Percentiles rank a stretch among this genome's conserved stretches.
phyloP scores from a whole-genome alignment of 2,113 vertebrate species.

The Tetraodon nigroviridis region DNA sequence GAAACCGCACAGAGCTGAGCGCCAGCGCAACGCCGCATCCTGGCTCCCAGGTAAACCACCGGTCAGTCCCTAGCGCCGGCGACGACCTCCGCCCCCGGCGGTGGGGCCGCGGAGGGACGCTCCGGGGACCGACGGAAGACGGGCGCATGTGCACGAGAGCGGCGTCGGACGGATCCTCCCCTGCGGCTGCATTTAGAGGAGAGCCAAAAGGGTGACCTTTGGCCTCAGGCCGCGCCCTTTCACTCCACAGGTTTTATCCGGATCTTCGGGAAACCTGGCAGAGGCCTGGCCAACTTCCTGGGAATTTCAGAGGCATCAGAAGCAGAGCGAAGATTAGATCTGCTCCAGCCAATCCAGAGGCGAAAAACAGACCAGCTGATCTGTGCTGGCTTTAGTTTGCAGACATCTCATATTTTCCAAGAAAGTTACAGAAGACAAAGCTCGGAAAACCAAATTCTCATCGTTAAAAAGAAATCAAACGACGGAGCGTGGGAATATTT shows the following conservation, averaged over 20 bases:
- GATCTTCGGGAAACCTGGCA: no score
- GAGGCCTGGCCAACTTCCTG: no score
- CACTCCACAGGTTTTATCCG: no score
- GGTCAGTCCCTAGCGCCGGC: slow-evolving; percentile 47
- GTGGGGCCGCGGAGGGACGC: slow-evolving; percentile 4
- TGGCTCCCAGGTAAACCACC: slow-evolving; percentile 41
- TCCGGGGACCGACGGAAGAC: slow-evolving; percentile 36
- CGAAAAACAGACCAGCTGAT: slow-evolving; percentile 71
- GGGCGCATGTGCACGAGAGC: slow-evolving; percentile 50
- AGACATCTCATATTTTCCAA: slow-evolving; percentile 70
- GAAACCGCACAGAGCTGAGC: slow-evolving; percentile 50
- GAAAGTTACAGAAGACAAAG: slow-evolving; percentile 66
- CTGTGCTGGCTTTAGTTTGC: slow-evolving; percentile 76
- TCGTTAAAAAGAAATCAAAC: slow-evolving; percentile 46
- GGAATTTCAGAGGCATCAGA: background rate
- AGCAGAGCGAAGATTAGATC: background rate
- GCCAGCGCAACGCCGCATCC: slow-evolving; percentile 23
- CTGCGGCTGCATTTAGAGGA: slow-evolving; percentile 19
- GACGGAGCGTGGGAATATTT: slow-evolving; percentile 49
- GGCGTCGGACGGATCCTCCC: slow-evolving; percentile 52
- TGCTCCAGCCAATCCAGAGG: no score
- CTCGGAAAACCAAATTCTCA: slow-evolving; percentile 63
- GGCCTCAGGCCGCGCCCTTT: slow-evolving; percentile 6
- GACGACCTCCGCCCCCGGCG: slow-evolving; percentile 43
- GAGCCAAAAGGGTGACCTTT: slow-evolving; percentile 28